Base-by-base conservation (phyloP, 2,797 vertebrate species). In the Dryobates pubescens region DNA sequence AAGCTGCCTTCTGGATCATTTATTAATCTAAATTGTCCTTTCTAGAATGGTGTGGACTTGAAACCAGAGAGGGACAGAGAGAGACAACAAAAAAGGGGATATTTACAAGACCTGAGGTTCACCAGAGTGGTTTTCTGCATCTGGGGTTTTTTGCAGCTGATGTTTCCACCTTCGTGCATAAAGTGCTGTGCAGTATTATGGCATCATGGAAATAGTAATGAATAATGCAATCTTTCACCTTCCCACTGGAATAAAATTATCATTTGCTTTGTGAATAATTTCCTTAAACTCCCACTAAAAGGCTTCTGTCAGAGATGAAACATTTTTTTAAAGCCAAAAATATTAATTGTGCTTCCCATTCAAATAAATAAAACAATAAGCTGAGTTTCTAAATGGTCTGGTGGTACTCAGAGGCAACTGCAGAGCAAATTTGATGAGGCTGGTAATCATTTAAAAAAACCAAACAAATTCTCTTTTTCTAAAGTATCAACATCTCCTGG, bases 291-390 rank as follows among this genome's bases (percentile, higher is more conserved):
- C 56, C 62, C 59, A 82, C 53, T 89, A 59, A 70, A 91, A 87
- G 30, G 29, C 6, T 83, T 86, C 75, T 70, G 57, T 82, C 70
- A 86, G 83, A 81, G 51, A 74, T 34, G 20, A 76, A 89, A 63
- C 18, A 1, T n/a, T 78, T 78, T 78, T 4, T 80, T 77, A 43
- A 43, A 43, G 7, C 69, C 79, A 57, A 3, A 54, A 89, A 90
- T 88, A 91, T 82, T 89, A 83, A 79, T 83, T 6, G 17, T 61
- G 43, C 18, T 93, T 90, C 22, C 38, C n/a, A 74, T 69, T 90
- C 81, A 89, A 88, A 81, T 92, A 92, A 94, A 94, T 93, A 87
- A 95, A 89, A 86, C 53, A 90, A 8, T 47, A 85, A 75, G 8
- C 58, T 73, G 56, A 38, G 26, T 74, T 92, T 88, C 63, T 74